Base-by-base conservation (phyloP, 2,797 vertebrate genomes). In the Pangasius larnaudii region DNA sequence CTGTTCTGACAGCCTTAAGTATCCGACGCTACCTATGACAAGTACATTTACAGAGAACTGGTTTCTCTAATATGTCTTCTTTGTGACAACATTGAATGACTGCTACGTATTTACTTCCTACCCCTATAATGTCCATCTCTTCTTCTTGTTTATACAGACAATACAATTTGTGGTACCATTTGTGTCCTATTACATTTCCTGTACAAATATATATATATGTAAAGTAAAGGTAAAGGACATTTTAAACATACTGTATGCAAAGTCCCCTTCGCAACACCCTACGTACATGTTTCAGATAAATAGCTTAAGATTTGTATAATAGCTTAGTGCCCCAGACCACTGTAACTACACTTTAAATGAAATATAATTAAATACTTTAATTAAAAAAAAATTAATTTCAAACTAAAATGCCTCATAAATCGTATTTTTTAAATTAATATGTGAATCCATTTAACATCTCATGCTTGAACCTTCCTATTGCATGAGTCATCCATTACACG, bases 61-160 rank as follows among this genome's bases (percentile, higher is more conserved):
- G 72, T 56, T 67, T 51, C 56, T 46, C 83, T 87, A 80, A 87
- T 79, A 51, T 69, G 51, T 77, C 46, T 75, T 84, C 82, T 85
- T 79, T 69, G 22, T 58, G 77, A 80, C 16, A 80, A 2, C 51
- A 19, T 58, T 36, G 19, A 39, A 11, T 80, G 9, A 36, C 30
- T 80, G 18, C 18, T 78, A 33, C 16, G 51, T 78, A 56, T 78
- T 78, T 22, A 24, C 77, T 36, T 79, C 19, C 16, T 78, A n/a
- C 4, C n/a, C 18, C 46, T 6, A 30, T 30, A 78, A 78, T 6
- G 16, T 30, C n/a, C 5, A 19, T 30, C n/a, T 53, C 8, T 30
- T 56, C n/a, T 53, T 56, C 5, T 18, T 77, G 46, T 53, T 75
- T 49, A 46, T 14, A 75, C 10, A 49, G 22, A 75, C 24, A 75